Evolutionary conservation across 2,797 vertebrate genomes (phyloP).

Genomic region (Pseudomugil tenellus): DNA sequence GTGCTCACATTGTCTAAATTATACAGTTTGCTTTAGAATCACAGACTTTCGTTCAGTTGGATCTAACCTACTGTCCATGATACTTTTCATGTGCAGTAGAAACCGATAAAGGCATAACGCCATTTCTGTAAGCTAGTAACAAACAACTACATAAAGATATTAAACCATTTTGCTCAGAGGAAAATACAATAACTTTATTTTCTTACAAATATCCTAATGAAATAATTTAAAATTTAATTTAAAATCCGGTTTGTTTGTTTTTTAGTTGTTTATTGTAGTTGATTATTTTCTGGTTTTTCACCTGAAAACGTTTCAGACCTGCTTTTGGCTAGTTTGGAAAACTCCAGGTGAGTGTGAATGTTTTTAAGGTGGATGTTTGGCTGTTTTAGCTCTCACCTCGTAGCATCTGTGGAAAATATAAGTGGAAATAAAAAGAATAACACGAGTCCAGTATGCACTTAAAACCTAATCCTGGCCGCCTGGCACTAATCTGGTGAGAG

Average conservation of each 20-base stretch:
- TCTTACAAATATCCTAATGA: too few relatives aligned
- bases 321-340: background rate
- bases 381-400: background rate
- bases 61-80: background rate
- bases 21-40: constrained; percentile 13
- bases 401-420: background rate
- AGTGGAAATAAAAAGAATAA: constrained; percentile 36
- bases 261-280: too few relatives aligned
- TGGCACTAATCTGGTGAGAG: constrained; percentile 58
- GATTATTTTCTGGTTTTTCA: too few relatives aligned
- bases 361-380: constrained; percentile 11
- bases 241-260: too few relatives aligned
- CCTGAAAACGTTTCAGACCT: background rate
- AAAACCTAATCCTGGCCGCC: constrained; percentile 61
- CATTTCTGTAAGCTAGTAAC: too few relatives aligned
- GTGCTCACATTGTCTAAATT: constrained; percentile 12
- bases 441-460: constrained; percentile 21
- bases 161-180: too few relatives aligned
- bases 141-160: too few relatives aligned
- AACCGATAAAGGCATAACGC: background rate
- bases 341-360: background rate
- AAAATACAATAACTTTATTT: too few relatives aligned
- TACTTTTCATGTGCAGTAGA: background rate
- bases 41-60: constrained; percentile 6
- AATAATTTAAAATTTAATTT: too few relatives aligned